Base-by-base conservation (phyloP, 2,113 vertebrate genomes). In the Chionis minor region DNA sequence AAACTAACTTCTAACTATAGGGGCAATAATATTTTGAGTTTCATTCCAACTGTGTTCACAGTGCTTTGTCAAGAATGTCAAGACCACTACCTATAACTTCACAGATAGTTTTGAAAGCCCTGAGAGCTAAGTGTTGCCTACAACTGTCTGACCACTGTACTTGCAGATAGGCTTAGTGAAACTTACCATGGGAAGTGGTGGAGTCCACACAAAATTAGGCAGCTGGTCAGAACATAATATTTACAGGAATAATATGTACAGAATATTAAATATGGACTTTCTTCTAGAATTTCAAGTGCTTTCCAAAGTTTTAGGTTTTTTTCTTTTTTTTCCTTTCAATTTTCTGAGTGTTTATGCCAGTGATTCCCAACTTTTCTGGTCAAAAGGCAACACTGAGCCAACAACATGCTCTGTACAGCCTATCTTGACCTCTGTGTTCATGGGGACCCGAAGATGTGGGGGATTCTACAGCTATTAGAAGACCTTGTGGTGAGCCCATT, bases 371-470 rank as follows among this genome's bases (percentile, higher is more conserved):
- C 14, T 62, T 75, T 44, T 9, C 14, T 44, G 18, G 73, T 12
- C 63, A 73, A 66, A 81, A 74, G 7, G 5, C 26, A 52, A 4
- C 17, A 28, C 12, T 56, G 55, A 66, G 21, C 32, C 32, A 35
- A 22, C 8, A 61, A 5, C 18, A 62, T 0, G 1, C 5, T 49
- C 20, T 28, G 4, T 27, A 18, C 6, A 1, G 8, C 35, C 32
- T 30, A 9, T 44, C 62, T 59, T 82, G 23, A 85, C 2, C 17
- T 78, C 21, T 24, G 2, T 79, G 6, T 71, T 75, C 15, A 22
- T 27, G 20, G 11, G 4, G 3, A 49, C 19, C n/a, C 77, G n/a
- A 30, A 59, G n/a, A 73, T 63, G 40, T 2, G 4, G 4, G 19
- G 19, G 7, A 72, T 77, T 38, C 28, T 24, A 24, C 15, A 81